Evolutionary conservation across 2,888 invertebrate species (phyloP).

Genomic region (Lymantria monacha): DNA sequence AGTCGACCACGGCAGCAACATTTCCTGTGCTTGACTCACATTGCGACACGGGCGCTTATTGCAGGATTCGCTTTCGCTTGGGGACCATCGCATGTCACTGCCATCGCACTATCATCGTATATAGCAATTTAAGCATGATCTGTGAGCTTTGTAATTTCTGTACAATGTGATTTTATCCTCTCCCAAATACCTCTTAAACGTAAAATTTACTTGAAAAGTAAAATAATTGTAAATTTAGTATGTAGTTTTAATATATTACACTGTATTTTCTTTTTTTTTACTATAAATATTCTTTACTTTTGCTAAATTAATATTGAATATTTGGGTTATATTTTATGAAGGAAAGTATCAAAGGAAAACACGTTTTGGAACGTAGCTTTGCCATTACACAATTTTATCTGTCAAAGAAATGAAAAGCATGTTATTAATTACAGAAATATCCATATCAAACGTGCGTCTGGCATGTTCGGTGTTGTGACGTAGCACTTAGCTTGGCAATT

Average conservation of each 20-base stretch:
- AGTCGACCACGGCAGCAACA: constrained; percentile 35
- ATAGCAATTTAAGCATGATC: constrained; percentile 34
- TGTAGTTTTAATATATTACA: neutral
- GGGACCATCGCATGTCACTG: constrained; percentile 42
- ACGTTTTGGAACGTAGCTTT: neutral
- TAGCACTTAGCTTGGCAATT: constrained; percentile 8
- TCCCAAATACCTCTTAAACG: neutral
- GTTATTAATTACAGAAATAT: neutral
- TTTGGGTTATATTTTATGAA: constrained; percentile 9
- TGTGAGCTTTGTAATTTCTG: constrained; percentile 10
- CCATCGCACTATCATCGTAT: constrained; percentile 27
- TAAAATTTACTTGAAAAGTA: neutral
- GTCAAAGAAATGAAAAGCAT: neutral
- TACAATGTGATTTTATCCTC: constrained; percentile 5
- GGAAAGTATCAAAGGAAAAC: neutral
- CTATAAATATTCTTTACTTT: constrained; percentile 17
- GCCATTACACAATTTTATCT: neutral
- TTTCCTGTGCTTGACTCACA: constrained; percentile 52
- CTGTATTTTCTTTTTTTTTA: neutral
- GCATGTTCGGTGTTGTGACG: constrained; percentile 35
- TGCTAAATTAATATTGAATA: too few relatives aligned
- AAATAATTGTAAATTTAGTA: constrained; percentile 8
- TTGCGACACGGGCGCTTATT: constrained; percentile 52
- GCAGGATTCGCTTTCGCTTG: constrained; percentile 53
- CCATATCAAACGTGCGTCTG: constrained; percentile 1